Evolutionary conservation across 2,888 invertebrate species (phyloP).

Genomic region (Branchellion lobata): DNA sequence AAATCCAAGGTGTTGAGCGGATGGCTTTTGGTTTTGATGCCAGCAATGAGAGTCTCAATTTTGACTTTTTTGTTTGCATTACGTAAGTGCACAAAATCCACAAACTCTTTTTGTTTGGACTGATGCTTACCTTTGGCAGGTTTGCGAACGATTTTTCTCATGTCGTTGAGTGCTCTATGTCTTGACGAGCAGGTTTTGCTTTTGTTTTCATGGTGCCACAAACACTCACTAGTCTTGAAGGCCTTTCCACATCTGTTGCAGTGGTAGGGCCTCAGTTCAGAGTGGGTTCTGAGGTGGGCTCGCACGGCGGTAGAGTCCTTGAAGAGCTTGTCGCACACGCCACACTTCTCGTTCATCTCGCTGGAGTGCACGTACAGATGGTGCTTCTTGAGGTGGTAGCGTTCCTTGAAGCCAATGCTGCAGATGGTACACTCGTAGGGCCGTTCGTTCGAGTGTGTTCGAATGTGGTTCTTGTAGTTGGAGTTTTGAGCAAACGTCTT

Average conservation of each 20-base stretch:
- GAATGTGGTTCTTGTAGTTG: conserved; percentile 53
- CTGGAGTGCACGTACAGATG: conserved; percentile 52
- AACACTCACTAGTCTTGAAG: conserved; percentile 53
- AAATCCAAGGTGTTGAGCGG: no score
- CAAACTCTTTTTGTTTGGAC: neutral
- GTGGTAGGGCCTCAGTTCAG: conserved; percentile 52
- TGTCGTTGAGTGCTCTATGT: neutral
- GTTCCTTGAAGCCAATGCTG: conserved; percentile 53
- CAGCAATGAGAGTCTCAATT: neutral
- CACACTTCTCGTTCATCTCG: conserved; percentile 52
- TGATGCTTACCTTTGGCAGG: neutral
- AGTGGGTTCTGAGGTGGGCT: conserved; percentile 54
- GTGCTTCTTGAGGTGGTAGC: conserved; percentile 53
- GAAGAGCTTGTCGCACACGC: conserved; percentile 52
- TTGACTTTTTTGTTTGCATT: neutral
- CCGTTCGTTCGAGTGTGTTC: conserved; percentile 51
- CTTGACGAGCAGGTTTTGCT: conserved; percentile 52
- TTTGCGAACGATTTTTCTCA: neutral
- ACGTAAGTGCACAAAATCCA: neutral
- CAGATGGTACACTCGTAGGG: conserved; percentile 52
- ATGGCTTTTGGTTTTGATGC: no score
- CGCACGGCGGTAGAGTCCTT: conserved; percentile 53
- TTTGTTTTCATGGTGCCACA: conserved; percentile 53
- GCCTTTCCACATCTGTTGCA: conserved; percentile 52
- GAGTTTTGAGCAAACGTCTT: conserved; percentile 53